Evolutionary conservation across 53 echinoderm and acorn worm genomes (phyloP).

Genomic region (Henricia sp.): DNA sequence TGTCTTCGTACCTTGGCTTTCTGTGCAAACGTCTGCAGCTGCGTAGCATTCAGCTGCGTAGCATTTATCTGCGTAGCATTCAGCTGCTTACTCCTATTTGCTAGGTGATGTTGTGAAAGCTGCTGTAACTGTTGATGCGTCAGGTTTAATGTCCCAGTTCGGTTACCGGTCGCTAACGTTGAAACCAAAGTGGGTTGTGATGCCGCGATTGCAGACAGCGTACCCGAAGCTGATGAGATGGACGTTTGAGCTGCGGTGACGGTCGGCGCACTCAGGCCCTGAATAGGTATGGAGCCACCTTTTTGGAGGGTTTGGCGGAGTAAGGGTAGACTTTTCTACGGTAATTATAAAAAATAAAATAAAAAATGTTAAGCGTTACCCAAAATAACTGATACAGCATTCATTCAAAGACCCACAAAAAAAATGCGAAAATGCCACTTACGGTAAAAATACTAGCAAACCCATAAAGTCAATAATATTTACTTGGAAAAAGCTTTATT

Average conservation of each 20-base stretch:
- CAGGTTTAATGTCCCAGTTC: constrained; percentile 57
- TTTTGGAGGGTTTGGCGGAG: constrained; percentile 86
- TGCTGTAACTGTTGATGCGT: constrained; percentile 63
- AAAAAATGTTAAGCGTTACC: background rate
- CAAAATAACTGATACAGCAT: too few species aligned
- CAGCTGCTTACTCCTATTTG: constrained; percentile 32
- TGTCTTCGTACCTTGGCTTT: constrained; percentile 44
- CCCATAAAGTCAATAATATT: too few species aligned
- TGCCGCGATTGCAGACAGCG: constrained; percentile 33
- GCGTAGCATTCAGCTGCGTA: constrained; percentile 28
- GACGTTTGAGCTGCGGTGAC: constrained; percentile 32
- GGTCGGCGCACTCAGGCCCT: constrained; percentile 71
- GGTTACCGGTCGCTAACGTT: constrained; percentile 40
- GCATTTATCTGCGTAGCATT: background rate
- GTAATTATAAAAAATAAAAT: background rate
- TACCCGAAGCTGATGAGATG: background rate
- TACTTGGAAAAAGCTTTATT: too few species aligned
- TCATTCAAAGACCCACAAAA: too few species aligned
- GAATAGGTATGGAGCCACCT: constrained; percentile 69
- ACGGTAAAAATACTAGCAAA: too few species aligned
- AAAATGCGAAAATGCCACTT: too few species aligned
- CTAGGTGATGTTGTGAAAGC: constrained; percentile 34
- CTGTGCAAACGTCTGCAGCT: constrained; percentile 25
- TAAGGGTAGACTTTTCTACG: constrained; percentile 92
- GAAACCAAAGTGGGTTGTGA: constrained; percentile 26